Evolutionary conservation across 2,888 invertebrate species (phyloP), one percentile per base, ranked within the genome.

Genomic region (Stenotaenia linearis): DNA sequence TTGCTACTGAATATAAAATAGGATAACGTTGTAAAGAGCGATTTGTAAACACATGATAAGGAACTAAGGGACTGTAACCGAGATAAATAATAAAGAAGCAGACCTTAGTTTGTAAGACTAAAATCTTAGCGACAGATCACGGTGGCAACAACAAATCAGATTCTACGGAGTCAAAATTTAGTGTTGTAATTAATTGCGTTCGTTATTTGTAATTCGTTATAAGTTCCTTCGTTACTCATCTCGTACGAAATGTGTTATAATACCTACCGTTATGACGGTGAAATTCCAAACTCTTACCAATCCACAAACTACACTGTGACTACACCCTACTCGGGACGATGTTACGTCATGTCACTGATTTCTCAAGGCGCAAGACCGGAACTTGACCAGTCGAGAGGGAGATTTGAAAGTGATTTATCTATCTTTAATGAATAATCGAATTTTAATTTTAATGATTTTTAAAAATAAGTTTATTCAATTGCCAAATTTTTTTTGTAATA

Each of bases 391-490:
- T 56, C 21, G 2, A 56, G 56, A 5, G 56, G 56, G 56, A 56
- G 56, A 18, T 56, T 23, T 18, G 18, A 56, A 56, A 56, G n/a
- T 56, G 7, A 15, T 40, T 15, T 40, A 12, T 12, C 1, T 40
- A 12, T 12, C 12, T 40, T 40, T 12, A 37, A 37, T 37, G 12
- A 37, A 50, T 50, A 50, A n/a, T n/a, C n/a, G n/a, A n/a, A n/a
- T n/a, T n/a, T n/a, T n/a, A 23, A 56, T 5, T 9, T n/a, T 50
- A 23, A 0, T 23, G 56, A 56, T 56, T 23, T 56, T 56, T 56
- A 56, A 56, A 56, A 56, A 56, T 56, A 56, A 56, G 56, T 56
- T 56, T 23, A 56, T 56, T 56, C 56, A 56, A 56, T 56, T 56
- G 56, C 56, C 56, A 56, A 56, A 56, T 56, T 56, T n/a, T 56